These are phyloP conservation scores for Corythucha ciliata DNA, from an alignment of 2,888 invertebrate species.

Conservation along the genomic window DNA sequence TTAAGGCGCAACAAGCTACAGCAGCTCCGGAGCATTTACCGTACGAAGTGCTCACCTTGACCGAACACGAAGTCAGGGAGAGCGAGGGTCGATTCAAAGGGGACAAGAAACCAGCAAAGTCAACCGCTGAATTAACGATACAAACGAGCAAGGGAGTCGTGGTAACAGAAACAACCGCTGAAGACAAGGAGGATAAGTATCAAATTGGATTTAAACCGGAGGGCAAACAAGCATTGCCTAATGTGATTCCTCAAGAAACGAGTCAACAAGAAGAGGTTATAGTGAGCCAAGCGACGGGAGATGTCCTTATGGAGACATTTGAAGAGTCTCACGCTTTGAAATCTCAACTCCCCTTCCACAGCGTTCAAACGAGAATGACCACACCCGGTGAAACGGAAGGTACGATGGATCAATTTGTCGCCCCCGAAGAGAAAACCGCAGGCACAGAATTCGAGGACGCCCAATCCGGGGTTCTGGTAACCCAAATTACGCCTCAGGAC, in stretches of 20 bases:
- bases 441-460: constrained; percentile 38
- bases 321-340: constrained; percentile 23
- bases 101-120: constrained; percentile 29
- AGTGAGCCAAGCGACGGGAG: constrained; percentile 26
- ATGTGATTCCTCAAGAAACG: constrained; percentile 43
- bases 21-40: constrained; percentile 34
- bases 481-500: constrained; percentile 42
- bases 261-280: constrained; percentile 42
- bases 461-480: constrained; percentile 41
- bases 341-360: constrained; percentile 31
- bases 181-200: constrained; percentile 36
- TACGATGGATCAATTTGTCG: constrained; percentile 37
- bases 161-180: constrained; percentile 35
- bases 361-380: constrained; percentile 30
- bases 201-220: constrained; percentile 39
- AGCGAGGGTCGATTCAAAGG: constrained; percentile 35
- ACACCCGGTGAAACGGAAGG: constrained; percentile 32
- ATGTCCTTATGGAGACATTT: constrained; percentile 14
- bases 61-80: constrained; percentile 36
- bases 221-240: constrained; percentile 46
- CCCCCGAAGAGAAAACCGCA: constrained; percentile 41
- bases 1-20: constrained; percentile 25
- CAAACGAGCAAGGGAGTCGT: constrained; percentile 37
- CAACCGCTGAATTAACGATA: constrained; percentile 33
- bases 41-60: constrained; percentile 35